These are phyloP conservation scores for Pemphredon lugubris DNA, from an alignment of 2,888 invertebrate species.

Conservation along the genomic window DNA sequence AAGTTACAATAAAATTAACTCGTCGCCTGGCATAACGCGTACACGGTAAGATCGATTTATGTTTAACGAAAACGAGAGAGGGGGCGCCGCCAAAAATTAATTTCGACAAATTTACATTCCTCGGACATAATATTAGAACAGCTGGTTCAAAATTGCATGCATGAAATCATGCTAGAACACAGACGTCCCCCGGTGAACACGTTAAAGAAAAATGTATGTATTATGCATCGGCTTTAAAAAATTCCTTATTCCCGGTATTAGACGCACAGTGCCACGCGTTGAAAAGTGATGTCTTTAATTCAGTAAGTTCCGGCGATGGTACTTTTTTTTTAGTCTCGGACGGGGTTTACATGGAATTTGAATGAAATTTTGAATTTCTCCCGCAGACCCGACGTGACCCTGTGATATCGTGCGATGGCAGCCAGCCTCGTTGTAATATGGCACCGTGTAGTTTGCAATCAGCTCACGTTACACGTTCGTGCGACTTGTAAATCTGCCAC, in stretches of 20 bases:
- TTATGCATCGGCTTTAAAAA: conserved; percentile 11
- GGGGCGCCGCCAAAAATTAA: background rate
- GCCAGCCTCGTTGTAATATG: conserved; percentile 30
- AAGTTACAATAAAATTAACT: background rate
- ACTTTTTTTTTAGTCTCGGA: too few species aligned
- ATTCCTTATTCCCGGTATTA: conserved; percentile 4
- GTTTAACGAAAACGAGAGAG: background rate
- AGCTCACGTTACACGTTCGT: conserved; percentile 21
- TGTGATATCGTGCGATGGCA: background rate
- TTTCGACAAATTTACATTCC: background rate
- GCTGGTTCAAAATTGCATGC: conserved; percentile 5
- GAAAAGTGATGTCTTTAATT: background rate
- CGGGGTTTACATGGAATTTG: too few species aligned
- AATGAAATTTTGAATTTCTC: too few species aligned
- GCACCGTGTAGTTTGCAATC: conserved; percentile 25
- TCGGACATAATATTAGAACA: background rate
- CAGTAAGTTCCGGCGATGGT: background rate
- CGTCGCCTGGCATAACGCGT: background rate
- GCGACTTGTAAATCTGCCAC: conserved; percentile 29
- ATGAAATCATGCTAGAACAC: conserved; percentile 7
- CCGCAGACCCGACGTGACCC: too few species aligned
- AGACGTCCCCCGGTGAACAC: too few species aligned
- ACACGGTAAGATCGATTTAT: background rate
- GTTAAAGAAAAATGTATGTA: too few species aligned
- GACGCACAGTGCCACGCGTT: background rate